Conservation (phyloP, 1,140 invertebrate species). For the Eufriesea mexicana region DNA sequence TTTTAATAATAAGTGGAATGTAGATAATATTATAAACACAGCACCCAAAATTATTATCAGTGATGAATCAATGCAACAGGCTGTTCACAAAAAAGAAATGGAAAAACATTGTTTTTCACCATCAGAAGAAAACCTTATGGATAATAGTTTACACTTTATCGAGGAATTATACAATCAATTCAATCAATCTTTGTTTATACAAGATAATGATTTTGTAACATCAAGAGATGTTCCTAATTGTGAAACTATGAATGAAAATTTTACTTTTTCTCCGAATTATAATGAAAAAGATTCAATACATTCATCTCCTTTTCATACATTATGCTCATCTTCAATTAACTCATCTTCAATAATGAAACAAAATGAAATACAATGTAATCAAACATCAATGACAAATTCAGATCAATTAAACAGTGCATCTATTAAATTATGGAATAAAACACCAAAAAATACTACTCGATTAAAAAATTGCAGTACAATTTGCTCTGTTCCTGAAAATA, state of each 20-base stretch:
- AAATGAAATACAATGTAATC: not conserved
- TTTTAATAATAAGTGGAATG: not conserved
- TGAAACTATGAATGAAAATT: not conserved
- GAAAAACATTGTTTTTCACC: not conserved
- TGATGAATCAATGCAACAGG: too few species aligned
- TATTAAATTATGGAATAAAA: not conserved
- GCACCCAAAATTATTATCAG: not conserved
- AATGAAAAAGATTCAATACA: conserved; percentile 14
- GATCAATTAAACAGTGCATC: not conserved
- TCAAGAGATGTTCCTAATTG: not conserved
- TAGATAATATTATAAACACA: not conserved
- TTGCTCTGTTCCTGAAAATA: not conserved
- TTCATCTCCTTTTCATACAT: not conserved
- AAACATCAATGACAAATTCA: not conserved
- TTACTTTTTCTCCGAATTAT: not conserved
- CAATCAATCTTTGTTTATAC: not conserved
- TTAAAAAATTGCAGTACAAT: not conserved
- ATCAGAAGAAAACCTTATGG: not conserved
- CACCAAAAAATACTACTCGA: not conserved
- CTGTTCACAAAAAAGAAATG: not conserved
- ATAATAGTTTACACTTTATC: not conserved
- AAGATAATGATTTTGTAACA: not conserved
- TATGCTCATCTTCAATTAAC: too few species aligned
- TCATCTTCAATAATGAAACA: not conserved
- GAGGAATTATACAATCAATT: not conserved